Conservation (phyloP, 2,888 invertebrate genomes). For the Lasioglossum zephyrum region DNA sequence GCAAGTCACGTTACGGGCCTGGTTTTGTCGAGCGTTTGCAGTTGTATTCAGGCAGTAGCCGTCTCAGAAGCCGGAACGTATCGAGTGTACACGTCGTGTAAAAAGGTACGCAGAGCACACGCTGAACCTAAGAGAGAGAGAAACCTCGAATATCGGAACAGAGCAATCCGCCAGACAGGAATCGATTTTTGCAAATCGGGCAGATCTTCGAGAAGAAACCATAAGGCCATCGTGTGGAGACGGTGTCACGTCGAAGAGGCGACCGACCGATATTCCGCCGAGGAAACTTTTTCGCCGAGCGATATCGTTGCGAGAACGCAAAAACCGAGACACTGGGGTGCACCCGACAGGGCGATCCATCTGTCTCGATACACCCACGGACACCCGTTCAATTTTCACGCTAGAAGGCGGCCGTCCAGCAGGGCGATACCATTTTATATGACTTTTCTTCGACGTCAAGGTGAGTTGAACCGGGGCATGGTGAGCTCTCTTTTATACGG, state of each 20-base stretch:
- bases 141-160: slow-evolving; percentile 15
- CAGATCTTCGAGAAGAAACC: slow-evolving; percentile 18
- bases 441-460: slow-evolving; percentile 97
- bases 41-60: slow-evolving; percentile 78
- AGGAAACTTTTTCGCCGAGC: slow-evolving; percentile 43
- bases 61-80: slow-evolving; percentile 73
- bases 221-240: slow-evolving; percentile 31
- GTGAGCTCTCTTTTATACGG: slow-evolving; percentile 30
- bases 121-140: slow-evolving; percentile 22
- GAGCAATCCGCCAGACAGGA: slow-evolving; percentile 30
- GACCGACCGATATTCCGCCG: slow-evolving; percentile 35
- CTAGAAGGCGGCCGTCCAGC: slow-evolving; percentile 89
- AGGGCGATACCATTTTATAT: slow-evolving; percentile 97
- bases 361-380: slow-evolving; percentile 76
- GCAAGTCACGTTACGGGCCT: slow-evolving; percentile 62
- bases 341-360: slow-evolving; percentile 80
- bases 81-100: slow-evolving; percentile 55
- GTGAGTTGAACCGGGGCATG: slow-evolving; percentile 86
- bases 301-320: slow-evolving; percentile 53
- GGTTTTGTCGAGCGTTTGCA: slow-evolving; percentile 60
- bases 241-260: slow-evolving; percentile 46
- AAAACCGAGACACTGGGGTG: slow-evolving; percentile 71
- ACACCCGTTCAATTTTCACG: slow-evolving; percentile 81
- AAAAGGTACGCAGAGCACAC: slow-evolving; percentile 49
- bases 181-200: slow-evolving; percentile 6